Conservation (phyloP, 2,888 invertebrate genomes). For the Lamproptera curius region DNA sequence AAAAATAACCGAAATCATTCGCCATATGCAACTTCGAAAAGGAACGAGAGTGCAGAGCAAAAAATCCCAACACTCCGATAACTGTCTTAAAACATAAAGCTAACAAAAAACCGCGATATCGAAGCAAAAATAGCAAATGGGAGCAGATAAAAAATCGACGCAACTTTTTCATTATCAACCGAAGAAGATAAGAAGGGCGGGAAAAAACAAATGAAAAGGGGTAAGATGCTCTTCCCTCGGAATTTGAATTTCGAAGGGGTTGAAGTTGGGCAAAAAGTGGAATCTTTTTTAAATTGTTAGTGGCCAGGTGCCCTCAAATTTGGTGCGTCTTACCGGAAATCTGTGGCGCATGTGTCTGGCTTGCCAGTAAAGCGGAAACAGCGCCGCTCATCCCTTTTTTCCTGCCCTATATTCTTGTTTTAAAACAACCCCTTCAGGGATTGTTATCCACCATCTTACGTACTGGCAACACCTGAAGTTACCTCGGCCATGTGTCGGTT, state of each 20-base stretch:
- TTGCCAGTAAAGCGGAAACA: slow-evolving; percentile 71
- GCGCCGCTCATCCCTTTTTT: slow-evolving; percentile 55
- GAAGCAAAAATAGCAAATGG: slow-evolving; percentile 46
- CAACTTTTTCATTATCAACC: slow-evolving; percentile 35
- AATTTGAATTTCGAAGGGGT: slow-evolving; percentile 55
- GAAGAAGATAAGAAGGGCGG: slow-evolving; percentile 45
- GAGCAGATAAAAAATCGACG: slow-evolving; percentile 29
- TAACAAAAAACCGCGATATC: slow-evolving; percentile 41
- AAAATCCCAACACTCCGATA: slow-evolving; percentile 47
- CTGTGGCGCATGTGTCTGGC: slow-evolving; percentile 67
- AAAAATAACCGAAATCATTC: slow-evolving; percentile 66
- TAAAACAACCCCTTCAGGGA: slow-evolving; percentile 39
- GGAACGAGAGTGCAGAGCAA: slow-evolving; percentile 40
- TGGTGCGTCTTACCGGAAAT: slow-evolving; percentile 70
- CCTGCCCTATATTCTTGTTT: slow-evolving; percentile 29
- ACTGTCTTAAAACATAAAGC: slow-evolving; percentile 37
- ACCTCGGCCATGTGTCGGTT: slow-evolving; percentile 1
- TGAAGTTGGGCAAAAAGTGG: slow-evolving; percentile 55
- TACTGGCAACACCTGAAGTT: slow-evolving; percentile 3
- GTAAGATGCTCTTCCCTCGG: slow-evolving; percentile 56
- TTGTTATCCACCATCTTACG: slow-evolving; percentile 19
- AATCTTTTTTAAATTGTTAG: slow-evolving; percentile 52
- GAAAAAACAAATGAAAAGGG: slow-evolving; percentile 53
- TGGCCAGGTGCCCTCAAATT: slow-evolving; percentile 64
- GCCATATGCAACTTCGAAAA: slow-evolving; percentile 64